Conservation (phyloP, 2,888 invertebrate genomes). For the Meiosimyza platycephala region DNA sequence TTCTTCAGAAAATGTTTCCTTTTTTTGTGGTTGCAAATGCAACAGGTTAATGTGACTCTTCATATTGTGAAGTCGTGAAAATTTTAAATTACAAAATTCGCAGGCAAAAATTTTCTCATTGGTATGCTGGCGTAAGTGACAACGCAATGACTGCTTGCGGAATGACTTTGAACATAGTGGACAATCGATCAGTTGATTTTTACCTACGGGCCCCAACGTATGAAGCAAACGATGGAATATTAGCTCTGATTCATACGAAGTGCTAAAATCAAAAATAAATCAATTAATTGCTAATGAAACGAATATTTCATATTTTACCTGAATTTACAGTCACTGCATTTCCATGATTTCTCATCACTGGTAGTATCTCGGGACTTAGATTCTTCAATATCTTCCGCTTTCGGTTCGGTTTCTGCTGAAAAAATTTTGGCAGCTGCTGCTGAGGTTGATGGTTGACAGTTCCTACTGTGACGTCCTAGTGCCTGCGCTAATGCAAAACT, state of each 20-base stretch:
- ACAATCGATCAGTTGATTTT: conserved; percentile 69
- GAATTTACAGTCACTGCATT: conserved; percentile 57
- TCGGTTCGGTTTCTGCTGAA: background rate
- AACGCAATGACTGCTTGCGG: conserved; percentile 74
- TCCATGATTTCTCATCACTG: conserved; percentile 43
- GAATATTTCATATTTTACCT: conserved; percentile 39
- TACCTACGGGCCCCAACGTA: conserved; percentile 58
- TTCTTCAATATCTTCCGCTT: background rate
- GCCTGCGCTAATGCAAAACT: conserved; percentile 80
- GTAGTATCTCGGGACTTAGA: background rate
- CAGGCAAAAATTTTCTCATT: conserved; percentile 80
- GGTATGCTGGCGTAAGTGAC: conserved; percentile 80
- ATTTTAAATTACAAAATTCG: conserved; percentile 73
- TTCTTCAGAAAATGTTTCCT: conserved; percentile 60
- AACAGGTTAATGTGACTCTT: conserved; percentile 72
- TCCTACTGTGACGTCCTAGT: conserved; percentile 76
- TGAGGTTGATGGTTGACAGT: conserved; percentile 49
- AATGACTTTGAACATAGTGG: conserved; percentile 76
- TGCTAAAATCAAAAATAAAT: conserved; percentile 39
- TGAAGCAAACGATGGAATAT: conserved; percentile 81
- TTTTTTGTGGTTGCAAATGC: conserved; percentile 62
- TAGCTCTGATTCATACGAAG: conserved; percentile 77
- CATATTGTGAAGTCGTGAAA: conserved; percentile 75
- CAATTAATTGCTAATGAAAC: too few species aligned
- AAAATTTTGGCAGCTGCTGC: background rate